Evolutionary conservation across 2,888 invertebrate genomes (phyloP), one percentile per base, ranked within the genome.

Genomic region (Bembecia ichneumoniformis): DNA sequence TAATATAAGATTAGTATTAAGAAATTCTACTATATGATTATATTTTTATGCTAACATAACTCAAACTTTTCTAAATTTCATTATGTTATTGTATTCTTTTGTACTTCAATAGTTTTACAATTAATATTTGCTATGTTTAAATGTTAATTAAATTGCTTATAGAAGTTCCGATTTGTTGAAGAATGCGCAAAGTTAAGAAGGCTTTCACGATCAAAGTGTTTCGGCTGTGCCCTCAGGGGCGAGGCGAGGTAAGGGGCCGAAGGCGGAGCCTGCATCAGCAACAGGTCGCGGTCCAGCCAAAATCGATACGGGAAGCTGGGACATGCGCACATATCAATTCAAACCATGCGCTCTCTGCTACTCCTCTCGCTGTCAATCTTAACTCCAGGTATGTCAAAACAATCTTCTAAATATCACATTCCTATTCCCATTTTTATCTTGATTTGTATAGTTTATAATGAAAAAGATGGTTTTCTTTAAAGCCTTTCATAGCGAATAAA

Each of bases 241-340:
- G 54, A 53, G 56, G 53, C 28, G 28, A 28, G 28, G 28, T 28
- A 28, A 28, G 28, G 54, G 60, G 51, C 47, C 54, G 58, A 59
- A 70, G 74, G 69, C 77, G 70, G 60, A 69, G 63, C 55, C 60
- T 60, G 68, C 69, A 68, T 45, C 70, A 71, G 82, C 86, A 86
- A 86, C 86, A 86, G 82, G 86, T 84, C 71, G 59, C 58, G 71
- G 68, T 65, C 66, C 68, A 69, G 70, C 63, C 62, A 59, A 55
- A 75, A 82, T 86, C 84, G 68, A 84, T 86, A 82, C 36, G 56
- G 68, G 82, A 84, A 56, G 77, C 84, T 83, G 80, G 69, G 60
- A 59, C 83, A 80, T 84, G 86, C 86, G 84, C 81, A 55, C 49
- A 58, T 56, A 60, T 63, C 64, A 71, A 63, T 67, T 55, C 68